Evolutionary conservation across 64 coral and sea anemone species (phyloP), one percentile per base, ranked within the genome.

Genomic region (Porites lutea): DNA sequence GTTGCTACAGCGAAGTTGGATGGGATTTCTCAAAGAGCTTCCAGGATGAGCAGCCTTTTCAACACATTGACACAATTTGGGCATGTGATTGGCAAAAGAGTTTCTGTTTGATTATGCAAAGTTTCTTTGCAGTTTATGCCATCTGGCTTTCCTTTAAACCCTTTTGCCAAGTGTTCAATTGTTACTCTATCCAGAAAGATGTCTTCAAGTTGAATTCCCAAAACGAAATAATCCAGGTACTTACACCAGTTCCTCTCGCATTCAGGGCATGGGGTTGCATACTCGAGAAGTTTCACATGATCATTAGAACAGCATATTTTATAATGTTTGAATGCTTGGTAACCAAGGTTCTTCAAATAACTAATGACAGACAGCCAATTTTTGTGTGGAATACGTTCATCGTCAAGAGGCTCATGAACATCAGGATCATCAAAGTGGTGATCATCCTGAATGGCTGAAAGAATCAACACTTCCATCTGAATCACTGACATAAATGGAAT

Each of bases 221-320:
- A 79, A n/a, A 86, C 86, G 89, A 76, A 93, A 78, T 96, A 93
- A 72, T 93, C 94, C 64, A 11, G 18, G 62, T 80, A 96, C 4
- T 69, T 50, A 15, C 22, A 53, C 79, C 69, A 89, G 11, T 78
- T 46, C 62, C 86, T 87, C 0, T 64, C 90, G 90, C 95, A 96
- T 15, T 93, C 88, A 48, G 79, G 50, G 20, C 95, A 96, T 27
- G 66, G 52, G 48, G 5, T 59, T 6, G 71, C 37, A 71, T 46
- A 60, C 14, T 88, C 90, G 57, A 92, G 75, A 6, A 96, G 50
- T 4, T 65, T 89, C 15, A 96, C 65, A 87, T 96, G 95, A 73
- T 93, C 46, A 58, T 65, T 55, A 21, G 52, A 59, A 93, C 95
- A 96, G 47, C 86, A 96, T 48, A 90, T 55, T 65, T 93, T 93